Percentiles rank a stretch among this genome's conserved stretches.
Conservation (phyloP, 2,888 invertebrate species). For the Drosophila paranaensis region DNA sequence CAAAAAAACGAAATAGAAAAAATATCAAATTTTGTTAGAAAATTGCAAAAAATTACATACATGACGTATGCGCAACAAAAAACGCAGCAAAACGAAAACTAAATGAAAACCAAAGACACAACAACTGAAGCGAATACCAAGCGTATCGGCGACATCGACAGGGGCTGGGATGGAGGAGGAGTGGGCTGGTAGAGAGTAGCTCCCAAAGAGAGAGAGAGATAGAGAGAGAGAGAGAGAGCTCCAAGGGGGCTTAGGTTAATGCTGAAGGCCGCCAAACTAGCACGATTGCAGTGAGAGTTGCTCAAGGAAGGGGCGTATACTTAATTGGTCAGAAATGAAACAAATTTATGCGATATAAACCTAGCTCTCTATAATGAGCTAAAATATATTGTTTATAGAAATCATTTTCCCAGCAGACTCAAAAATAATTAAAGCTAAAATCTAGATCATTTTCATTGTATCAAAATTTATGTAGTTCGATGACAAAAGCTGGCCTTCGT, state of each 20-base stretch:
- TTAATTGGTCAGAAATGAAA: background rate
- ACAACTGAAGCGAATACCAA: slow-evolving; percentile 21
- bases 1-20: slow-evolving; percentile 58
- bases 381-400: too few relatives aligned
- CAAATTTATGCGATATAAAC: too few relatives aligned
- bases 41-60: slow-evolving; percentile 79
- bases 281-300: slow-evolving; percentile 23
- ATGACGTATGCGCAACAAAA: slow-evolving; percentile 61
- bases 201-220: background rate
- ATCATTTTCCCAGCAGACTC: too few relatives aligned
- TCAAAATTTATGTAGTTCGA: too few relatives aligned
- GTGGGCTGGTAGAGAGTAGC: background rate
- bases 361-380: too few relatives aligned
- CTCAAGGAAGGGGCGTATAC: background rate
- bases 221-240: background rate
- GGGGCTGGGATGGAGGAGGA: background rate
- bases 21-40: slow-evolving; percentile 74
- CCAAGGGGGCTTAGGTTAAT: slow-evolving; percentile 56
- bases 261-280: slow-evolving; percentile 50
- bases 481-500: too few relatives aligned
- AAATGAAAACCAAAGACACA: slow-evolving; percentile 29
- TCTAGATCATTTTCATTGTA: too few relatives aligned
- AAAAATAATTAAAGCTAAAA: too few relatives aligned
- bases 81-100: slow-evolving; percentile 11
- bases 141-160: slow-evolving; percentile 27